These are phyloP conservation scores for Nematolebias whitei DNA, from an alignment of 2,113 vertebrate species.

Conservation along the genomic window DNA sequence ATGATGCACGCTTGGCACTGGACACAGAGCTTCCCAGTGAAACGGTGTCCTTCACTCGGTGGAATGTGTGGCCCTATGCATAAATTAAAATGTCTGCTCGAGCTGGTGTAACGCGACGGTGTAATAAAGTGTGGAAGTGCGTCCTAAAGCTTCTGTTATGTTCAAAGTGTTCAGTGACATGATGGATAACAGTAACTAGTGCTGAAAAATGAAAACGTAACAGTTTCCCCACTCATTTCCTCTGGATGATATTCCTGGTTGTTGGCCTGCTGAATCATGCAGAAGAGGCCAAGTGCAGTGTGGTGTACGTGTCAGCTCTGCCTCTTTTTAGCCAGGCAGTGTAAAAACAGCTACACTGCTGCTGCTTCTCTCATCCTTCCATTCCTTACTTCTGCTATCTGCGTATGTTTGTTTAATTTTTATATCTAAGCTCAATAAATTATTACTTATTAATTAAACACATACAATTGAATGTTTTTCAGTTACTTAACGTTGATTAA, in stretches of 20 bases:
- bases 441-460: too few relatives aligned
- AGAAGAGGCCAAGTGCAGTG: slow-evolving; percentile 37
- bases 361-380: slow-evolving; percentile 3
- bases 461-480: too few relatives aligned
- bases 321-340: slow-evolving; percentile 26
- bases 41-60: slow-evolving; percentile 4
- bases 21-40: slow-evolving; percentile 9
- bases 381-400: background rate
- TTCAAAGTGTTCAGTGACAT: slow-evolving; percentile 31
- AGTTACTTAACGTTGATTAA: too few relatives aligned
- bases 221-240: slow-evolving; percentile 14
- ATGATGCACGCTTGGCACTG: slow-evolving; percentile 10
- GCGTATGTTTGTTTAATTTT: background rate
- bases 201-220: slow-evolving; percentile 13
- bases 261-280: slow-evolving; percentile 36
- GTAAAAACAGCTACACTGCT: slow-evolving; percentile 28
- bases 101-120: slow-evolving; percentile 33
- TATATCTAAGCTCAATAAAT: too few relatives aligned
- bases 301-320: slow-evolving; percentile 36
- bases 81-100: slow-evolving; percentile 27
- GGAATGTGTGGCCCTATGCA: background rate
- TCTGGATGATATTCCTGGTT: slow-evolving; percentile 43
- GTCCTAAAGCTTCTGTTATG: slow-evolving; percentile 32
- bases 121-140: slow-evolving; percentile 41
- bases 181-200: slow-evolving; percentile 8